A percentile compares a stretch with the other conserved stretches of the same genome.
phyloP scores from a whole-genome alignment of 2,797 vertebrate species.

The Astyanax mexicanus region DNA sequence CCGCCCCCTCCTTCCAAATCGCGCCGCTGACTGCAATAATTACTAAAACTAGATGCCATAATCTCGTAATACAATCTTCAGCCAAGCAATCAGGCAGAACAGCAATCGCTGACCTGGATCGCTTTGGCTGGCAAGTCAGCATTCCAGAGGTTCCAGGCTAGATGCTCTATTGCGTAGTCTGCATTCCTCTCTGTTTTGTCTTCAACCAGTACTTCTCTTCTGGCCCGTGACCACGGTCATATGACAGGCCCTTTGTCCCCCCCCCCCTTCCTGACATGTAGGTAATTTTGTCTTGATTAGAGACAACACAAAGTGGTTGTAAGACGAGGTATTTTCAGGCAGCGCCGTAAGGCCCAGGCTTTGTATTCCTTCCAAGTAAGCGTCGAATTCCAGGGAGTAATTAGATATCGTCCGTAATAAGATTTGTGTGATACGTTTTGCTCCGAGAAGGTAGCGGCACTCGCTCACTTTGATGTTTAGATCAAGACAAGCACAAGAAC shows the following conservation, averaged over 20 bases:
- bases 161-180: constrained; percentile 21
- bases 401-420: constrained; percentile 71
- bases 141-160: constrained; percentile 31
- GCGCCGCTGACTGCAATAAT: constrained; percentile 9
- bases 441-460: constrained; percentile 64
- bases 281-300: constrained; percentile 52
- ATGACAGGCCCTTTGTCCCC: constrained; percentile 37
- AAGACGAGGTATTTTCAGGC: constrained; percentile 20
- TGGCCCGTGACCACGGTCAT: constrained; percentile 40
- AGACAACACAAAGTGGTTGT: constrained; percentile 37
- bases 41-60: constrained; percentile 39
- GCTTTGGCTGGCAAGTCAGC: constrained; percentile 19
- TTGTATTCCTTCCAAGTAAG: constrained; percentile 69
- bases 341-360: constrained; percentile 52
- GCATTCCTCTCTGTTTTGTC: constrained; percentile 48
- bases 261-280: constrained; percentile 23
- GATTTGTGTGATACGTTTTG: constrained; percentile 70
- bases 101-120: constrained; percentile 10
- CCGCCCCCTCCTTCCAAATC: background rate
- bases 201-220: constrained; percentile 19
- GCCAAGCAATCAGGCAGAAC: constrained; percentile 15
- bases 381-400: constrained; percentile 65
- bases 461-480: constrained; percentile 73
- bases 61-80: constrained; percentile 39
- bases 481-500: constrained; percentile 71